These are phyloP conservation scores for Chaetodon auriga DNA, from an alignment of 2,113 vertebrate genomes.

Conservation along the genomic window DNA sequence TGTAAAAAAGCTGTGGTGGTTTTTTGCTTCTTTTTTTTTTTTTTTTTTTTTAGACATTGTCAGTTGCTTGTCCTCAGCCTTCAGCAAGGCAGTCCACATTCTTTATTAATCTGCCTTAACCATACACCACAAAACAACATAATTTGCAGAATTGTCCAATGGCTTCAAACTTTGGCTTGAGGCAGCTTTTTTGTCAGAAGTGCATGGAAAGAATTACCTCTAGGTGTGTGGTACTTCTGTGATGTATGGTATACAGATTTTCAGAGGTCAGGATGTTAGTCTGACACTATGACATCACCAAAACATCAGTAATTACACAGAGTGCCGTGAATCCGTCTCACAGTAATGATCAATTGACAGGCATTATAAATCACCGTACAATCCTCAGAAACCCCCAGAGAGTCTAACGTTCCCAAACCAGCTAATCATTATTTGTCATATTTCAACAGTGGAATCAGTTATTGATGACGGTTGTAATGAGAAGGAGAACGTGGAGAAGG, in stretches of 20 bases:
- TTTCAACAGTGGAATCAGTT: conserved; percentile 66
- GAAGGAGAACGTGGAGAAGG: conserved; percentile 37
- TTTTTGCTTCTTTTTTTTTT: conserved; percentile 58
- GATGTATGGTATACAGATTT: conserved; percentile 60
- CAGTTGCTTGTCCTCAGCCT: conserved; percentile 75
- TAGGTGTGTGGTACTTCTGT: conserved; percentile 70
- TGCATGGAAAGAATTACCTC: conserved; percentile 75
- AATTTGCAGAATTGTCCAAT: conserved; percentile 74
- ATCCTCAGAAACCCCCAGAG: conserved; percentile 16
- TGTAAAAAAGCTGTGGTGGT: conserved; percentile 79
- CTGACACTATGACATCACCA: conserved; percentile 69
- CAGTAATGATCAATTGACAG: conserved; percentile 48
- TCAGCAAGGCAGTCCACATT: conserved; percentile 75
- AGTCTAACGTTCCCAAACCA: conserved; percentile 29
- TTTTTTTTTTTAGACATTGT: conserved; percentile 55
- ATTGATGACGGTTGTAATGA: conserved; percentile 64
- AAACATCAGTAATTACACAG: conserved; percentile 65
- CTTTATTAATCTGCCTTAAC: conserved; percentile 83
- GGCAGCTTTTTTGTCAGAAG: conserved; percentile 47
- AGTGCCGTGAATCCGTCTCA: not conserved
- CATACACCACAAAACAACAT: conserved; percentile 80
- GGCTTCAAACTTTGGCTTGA: conserved; percentile 76
- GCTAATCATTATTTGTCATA: conserved; percentile 38
- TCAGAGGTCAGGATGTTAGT: conserved; percentile 64
- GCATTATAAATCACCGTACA: conserved; percentile 39